Percentiles rank a stretch among this genome's conserved stretches.
Evolutionary conservation across 2,797 vertebrate genomes (phyloP).

Genomic region (Galagoides demidoff): DNA sequence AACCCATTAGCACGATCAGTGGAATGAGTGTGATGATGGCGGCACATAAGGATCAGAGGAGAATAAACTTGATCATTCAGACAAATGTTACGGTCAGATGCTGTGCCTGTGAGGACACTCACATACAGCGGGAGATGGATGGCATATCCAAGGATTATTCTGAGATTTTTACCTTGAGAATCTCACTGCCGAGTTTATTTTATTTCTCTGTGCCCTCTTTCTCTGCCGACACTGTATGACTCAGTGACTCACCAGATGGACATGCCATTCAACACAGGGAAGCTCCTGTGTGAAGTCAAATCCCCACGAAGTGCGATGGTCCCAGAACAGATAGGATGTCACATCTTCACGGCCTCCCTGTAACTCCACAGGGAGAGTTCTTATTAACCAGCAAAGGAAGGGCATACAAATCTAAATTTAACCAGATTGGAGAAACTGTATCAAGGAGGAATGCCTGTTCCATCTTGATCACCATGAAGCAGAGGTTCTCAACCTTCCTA

Average conservation of each 20-base stretch:
- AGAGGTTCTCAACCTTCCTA: too few relatives aligned
- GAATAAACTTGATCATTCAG: neutral
- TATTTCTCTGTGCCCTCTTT: neutral
- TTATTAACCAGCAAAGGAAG: neutral
- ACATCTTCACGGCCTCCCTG: neutral
- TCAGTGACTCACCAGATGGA: neutral
- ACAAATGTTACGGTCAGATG: neutral
- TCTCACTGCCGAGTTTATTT: neutral
- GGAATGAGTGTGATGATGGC: neutral
- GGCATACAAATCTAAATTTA: neutral
- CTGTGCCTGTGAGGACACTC: neutral
- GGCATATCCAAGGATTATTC: neutral
- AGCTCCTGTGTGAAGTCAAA: neutral
- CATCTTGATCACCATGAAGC: neutral
- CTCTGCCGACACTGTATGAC: neutral
- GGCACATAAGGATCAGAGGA: neutral
- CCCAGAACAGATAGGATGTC: too few relatives aligned
- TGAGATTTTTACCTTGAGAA: neutral
- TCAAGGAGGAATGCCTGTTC: neutral
- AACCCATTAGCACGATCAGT: neutral
- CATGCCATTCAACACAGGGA: neutral
- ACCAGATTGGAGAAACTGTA: neutral
- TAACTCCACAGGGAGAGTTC: neutral
- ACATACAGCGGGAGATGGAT: neutral
- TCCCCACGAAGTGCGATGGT: rapidly evolving